Conservation (phyloP, 1,140 invertebrate genomes). For the Pseudachorutes palmiensis region DNA sequence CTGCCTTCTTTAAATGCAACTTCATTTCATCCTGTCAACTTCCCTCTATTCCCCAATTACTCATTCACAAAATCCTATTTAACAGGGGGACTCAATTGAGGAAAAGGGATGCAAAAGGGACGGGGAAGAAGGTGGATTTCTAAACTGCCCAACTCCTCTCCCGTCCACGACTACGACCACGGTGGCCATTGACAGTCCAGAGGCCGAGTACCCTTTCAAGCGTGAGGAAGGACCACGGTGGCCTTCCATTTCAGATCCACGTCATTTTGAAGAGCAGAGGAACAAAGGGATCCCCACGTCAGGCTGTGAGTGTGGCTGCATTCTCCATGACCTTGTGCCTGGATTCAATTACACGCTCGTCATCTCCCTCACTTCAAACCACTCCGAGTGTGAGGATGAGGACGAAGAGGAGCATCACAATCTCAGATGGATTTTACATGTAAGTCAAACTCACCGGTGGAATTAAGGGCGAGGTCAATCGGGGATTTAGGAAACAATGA, state of each 20-base stretch:
- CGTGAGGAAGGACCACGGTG: neutral
- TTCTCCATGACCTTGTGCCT: slow-evolving; percentile 27
- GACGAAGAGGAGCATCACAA: slow-evolving; percentile 34
- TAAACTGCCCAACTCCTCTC: slow-evolving; percentile 7
- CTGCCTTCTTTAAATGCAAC: neutral
- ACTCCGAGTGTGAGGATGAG: slow-evolving; percentile 30
- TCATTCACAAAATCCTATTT: neutral
- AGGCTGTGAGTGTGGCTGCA: slow-evolving; percentile 36
- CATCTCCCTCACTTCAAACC: slow-evolving; percentile 30
- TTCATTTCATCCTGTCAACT: neutral
- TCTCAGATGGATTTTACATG: slow-evolving; percentile 35
- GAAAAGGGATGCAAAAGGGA: slow-evolving; percentile 23
- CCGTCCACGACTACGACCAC: neutral
- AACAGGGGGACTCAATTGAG: slow-evolving; percentile 32
- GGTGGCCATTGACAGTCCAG: neutral
- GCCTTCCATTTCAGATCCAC: neutral
- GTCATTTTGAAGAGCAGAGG: neutral
- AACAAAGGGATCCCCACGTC: slow-evolving; percentile 23
- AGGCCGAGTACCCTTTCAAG: neutral
- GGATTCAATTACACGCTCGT: slow-evolving; percentile 30
- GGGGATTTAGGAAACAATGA: too few species aligned
- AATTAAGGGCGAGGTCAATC: too few species aligned
- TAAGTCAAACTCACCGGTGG: too few species aligned
- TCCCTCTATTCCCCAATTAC: neutral
- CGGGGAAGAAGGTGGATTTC: neutral